These are phyloP conservation scores for Rosalia funebris DNA, from an alignment of 2,888 invertebrate species.

Conservation along the genomic window DNA sequence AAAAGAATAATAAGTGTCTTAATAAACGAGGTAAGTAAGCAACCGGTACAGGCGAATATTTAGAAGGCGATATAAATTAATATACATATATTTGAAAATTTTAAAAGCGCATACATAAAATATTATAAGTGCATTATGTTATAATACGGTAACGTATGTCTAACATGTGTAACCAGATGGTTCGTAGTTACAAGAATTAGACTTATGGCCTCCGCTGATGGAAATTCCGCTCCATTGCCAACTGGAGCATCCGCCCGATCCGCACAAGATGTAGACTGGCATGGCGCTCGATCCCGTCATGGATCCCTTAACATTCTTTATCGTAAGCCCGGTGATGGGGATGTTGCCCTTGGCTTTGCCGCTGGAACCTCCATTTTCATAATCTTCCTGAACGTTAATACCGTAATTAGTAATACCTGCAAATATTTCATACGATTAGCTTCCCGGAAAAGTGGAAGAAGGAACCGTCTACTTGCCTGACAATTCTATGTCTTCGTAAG, in stretches of 20 bases:
- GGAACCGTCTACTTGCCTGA: slow-evolving; percentile 25
- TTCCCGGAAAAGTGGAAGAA: neutral
- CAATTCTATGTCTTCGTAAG: slow-evolving; percentile 37
- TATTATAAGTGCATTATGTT: too few species aligned
- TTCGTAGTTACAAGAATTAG: neutral
- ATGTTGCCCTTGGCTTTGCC: slow-evolving; percentile 38
- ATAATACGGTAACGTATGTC: too few species aligned
- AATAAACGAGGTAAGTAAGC: too few species aligned
- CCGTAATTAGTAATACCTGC: slow-evolving; percentile 38
- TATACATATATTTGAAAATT: too few species aligned
- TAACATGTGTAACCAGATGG: neutral
- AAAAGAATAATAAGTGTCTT: too few species aligned
- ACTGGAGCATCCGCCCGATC: neutral
- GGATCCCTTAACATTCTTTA: slow-evolving; percentile 30
- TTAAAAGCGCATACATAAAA: too few species aligned
- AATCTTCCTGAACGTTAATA: slow-evolving; percentile 44
- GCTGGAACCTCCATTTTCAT: slow-evolving; percentile 34
- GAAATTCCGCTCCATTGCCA: neutral
- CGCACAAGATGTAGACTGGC: neutral
- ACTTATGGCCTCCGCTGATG: neutral
- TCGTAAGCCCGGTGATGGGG: slow-evolving; percentile 35
- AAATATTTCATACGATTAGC: slow-evolving; percentile 5
- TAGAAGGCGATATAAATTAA: too few species aligned
- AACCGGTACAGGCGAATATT: too few species aligned
- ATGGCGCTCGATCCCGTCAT: neutral